Base-by-base conservation (phyloP, 1,140 invertebrate species). In the Augochlora pura region DNA sequence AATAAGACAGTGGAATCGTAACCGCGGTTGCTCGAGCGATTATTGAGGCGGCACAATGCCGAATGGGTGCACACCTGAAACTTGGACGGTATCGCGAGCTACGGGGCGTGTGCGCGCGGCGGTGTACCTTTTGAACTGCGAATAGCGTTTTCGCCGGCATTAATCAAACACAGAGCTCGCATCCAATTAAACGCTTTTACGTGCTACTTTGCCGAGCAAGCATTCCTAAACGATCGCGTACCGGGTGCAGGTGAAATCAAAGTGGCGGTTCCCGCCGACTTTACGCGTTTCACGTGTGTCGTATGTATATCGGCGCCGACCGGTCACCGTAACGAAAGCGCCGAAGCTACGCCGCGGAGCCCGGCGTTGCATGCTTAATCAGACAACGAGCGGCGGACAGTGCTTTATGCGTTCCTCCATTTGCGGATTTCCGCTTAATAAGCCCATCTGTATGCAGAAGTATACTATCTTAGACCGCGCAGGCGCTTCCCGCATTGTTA, bases 351-450 rank as follows among this genome's bases (percentile, higher is more conserved):
- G 59, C 27, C n/a, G n/a, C n/a, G n/a, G 18, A 10, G 23, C 42
- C 16, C 14, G 27, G 38, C 71, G 77, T 84, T 74, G 81, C 83
- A 83, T 84, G 81, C 67, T 67, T 83, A 72, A 84, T 84, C 83
- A 83, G 83, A 83, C 77, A 84, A 84, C 66, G 62, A 75, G 18
- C 76, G 67, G 67, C 66, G 54, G 81, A 84, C 83, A 76, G 76
- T 84, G 77, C 60, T 84, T 84, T 84, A 84, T 80, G 71, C 77
- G 39, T 76, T 76, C 66, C 67, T 80, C 70, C 76, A 80, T 84
- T 65, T 71, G 63, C 77, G 66, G 82, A 85, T 85, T 85, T 72
- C 78, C 82, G 81, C 81, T 84, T 85, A 85, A 85, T 85, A 84
- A 80, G 83, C 65, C 80, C 82, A 84, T 85, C 82, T 85, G 82